Evolutionary conservation across 2,113 vertebrate species (phyloP), one percentile per base, ranked within the genome.

Genomic region (Bubo blakistoni): DNA sequence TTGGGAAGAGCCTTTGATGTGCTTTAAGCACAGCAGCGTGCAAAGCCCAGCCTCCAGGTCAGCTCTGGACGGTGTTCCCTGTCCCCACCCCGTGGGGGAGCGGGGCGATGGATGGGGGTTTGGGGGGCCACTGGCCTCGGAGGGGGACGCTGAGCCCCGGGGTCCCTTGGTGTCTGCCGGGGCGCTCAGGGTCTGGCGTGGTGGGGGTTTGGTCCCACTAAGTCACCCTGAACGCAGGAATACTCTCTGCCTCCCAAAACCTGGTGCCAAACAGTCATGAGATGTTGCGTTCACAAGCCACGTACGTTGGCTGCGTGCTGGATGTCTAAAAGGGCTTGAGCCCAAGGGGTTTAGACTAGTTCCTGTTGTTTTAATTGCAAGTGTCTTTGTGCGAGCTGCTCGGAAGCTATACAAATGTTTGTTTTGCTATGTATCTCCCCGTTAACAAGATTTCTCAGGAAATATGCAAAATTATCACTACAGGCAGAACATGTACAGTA

Each of bases 391-490:
- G 57, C 4, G 22, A 94, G 81, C 91, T 47, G 67, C 91, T 92
- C 22, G 0, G 92, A 65, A 92, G 88, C 86, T 91, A 42, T 85
- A 70, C 89, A 90, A 95, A 95, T 85, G 91, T 95, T 97, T 97
- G 96, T 92, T 97, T 95, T 96, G 78, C 81, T 77, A 16, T 65
- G 54, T 77, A 80, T 94, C 78, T 91, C 51, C 58, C 93, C 0
- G 18, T 82, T 96, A 96, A 96, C 78, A 51, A 97, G 91, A 94
- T 94, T 96, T 94, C 92, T 94, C 51, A 91, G 94, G 94, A 96
- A 97, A 95, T 95, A 92, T 55, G 84, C 94, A 95, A 94, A 95
- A 92, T 89, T 72, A 95, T 94, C 91, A 91, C 96, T 97, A 90
- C 92, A 88, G 96, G 92, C 96, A 96, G 94, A 92, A 80, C 89